Evolutionary conservation across 2,888 invertebrate species (phyloP).

Genomic region (Caenorhabditis imperialis): DNA sequence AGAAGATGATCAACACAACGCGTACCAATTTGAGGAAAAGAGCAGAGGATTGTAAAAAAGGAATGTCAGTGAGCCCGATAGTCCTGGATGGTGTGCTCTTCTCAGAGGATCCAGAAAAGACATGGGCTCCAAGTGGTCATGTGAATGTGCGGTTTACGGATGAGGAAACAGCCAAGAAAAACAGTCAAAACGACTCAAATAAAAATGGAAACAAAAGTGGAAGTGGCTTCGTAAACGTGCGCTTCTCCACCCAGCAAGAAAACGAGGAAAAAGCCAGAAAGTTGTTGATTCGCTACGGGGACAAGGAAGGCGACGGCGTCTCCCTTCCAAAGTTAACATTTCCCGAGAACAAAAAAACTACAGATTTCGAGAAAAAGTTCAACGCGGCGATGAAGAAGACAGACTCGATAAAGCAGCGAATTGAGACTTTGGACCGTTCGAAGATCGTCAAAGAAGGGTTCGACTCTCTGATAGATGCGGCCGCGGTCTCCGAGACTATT

Average conservation of each 20-base stretch:
- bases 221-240: conserved; percentile 57
- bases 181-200: conserved; percentile 8
- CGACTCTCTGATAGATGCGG: conserved; percentile 58
- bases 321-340: conserved; percentile 36
- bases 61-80: conserved; percentile 25
- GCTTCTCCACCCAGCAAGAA: conserved; percentile 48
- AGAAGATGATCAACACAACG: conserved; percentile 52
- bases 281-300: conserved; percentile 39
- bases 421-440: conserved; percentile 39
- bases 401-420: conserved; percentile 49
- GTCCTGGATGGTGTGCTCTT: conserved; percentile 24
- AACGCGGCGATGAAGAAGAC: conserved; percentile 60
- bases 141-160: conserved; percentile 57
- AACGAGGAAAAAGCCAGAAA: conserved; percentile 46
- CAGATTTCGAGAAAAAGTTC: conserved; percentile 51
- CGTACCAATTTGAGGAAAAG: conserved; percentile 55
- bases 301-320: conserved; percentile 38
- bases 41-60: conserved; percentile 60
- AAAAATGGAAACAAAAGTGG: neutral
- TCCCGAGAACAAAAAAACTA: conserved; percentile 2
- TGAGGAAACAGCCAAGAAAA: conserved; percentile 21
- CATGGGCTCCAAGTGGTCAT: conserved; percentile 60
- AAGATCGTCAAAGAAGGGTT: conserved; percentile 56
- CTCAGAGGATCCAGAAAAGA: conserved; percentile 35
- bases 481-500: conserved; percentile 34